These are phyloP conservation scores for Liposcelis brunnea DNA, from an alignment of 2,888 invertebrate genomes.

Conservation along the genomic window DNA sequence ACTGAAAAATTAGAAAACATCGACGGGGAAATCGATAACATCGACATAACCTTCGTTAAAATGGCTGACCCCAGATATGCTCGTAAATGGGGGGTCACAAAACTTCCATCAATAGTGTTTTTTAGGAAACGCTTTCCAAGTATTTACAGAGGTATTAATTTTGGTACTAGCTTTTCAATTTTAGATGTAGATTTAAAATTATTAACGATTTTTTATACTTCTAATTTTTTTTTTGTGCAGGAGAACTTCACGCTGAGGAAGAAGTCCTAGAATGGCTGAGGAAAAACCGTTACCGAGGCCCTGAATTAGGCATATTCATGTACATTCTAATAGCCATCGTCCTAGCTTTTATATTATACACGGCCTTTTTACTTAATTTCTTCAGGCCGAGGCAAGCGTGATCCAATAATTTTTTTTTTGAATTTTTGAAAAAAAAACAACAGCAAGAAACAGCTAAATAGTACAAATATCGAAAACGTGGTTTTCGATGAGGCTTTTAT, in stretches of 20 bases:
- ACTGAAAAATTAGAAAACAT: slow-evolving; percentile 78
- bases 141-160: slow-evolving; percentile 61
- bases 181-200: not conserved
- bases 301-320: slow-evolving; percentile 87
- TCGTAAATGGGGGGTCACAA: slow-evolving; percentile 83
- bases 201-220: no score
- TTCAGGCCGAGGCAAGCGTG: slow-evolving; percentile 49
- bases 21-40: slow-evolving; percentile 84
- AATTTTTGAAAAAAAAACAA: not conserved
- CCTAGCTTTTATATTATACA: slow-evolving; percentile 73
- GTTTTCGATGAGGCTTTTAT: no score
- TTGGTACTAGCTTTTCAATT: not conserved
- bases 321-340: slow-evolving; percentile 76
- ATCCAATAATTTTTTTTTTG: not conserved
- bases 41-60: slow-evolving; percentile 88
- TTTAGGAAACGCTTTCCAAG: slow-evolving; percentile 83
- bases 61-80: slow-evolving; percentile 85
- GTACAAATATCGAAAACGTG: no score
- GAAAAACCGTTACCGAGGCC: slow-evolving; percentile 83
- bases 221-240: slow-evolving; percentile 27
- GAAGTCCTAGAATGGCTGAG: slow-evolving; percentile 84
- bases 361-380: slow-evolving; percentile 77
- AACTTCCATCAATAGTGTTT: slow-evolving; percentile 79
- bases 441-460: no score
- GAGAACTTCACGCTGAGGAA: slow-evolving; percentile 64